Base-by-base conservation (phyloP, 64 coral and sea anemone genomes). In the Montipora foliosa region DNA sequence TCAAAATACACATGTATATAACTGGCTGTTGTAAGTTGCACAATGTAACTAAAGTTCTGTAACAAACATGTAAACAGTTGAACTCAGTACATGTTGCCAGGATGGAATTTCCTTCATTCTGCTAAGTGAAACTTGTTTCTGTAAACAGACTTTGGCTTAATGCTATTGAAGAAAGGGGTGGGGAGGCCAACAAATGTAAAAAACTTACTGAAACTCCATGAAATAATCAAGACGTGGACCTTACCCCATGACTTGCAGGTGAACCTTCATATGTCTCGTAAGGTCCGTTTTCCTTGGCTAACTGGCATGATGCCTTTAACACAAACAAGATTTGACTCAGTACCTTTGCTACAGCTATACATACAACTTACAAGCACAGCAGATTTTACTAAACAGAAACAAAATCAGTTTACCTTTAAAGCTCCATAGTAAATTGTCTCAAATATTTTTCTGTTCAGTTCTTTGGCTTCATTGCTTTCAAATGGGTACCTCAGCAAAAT, bases 371-470 rank as follows among this genome's bases (percentile, higher is more conserved):
- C 6, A 57, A 57, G 53, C 11, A 11, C 53, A 8, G 53, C 53
- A 6, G 11, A 57, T 57, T 57, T 57, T 8, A 57, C 11, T 57
- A 0, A 11, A 6, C 53, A 57, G 11, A 57, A 57, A 57, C 53
- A 87, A 71, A 49, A 8, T 11, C 2, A 83, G 87, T 95, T 89
- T 95, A 99, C 98, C 8, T 92, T 96, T n/a, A 99, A 67, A n/a
- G 98, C 98, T 6, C 90, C 98, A 87, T 92, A 99, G 46, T 99
- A 99, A 62, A 99, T 94, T 66, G 98, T 99, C 89, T 99, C 98
- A 95, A 99, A 99, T 74, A 99, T 99, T 52, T 96, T 75, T 24
- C 79, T 94, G 76, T 99, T 99, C 19, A 99, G 74, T 45, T 95
- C 84, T 72, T 89, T 78, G 14, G 98, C 98, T 81, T 99, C 80